These are phyloP conservation scores for Oceanodroma tethys DNA, from an alignment of 2,113 vertebrate species.

Conservation along the genomic window DNA sequence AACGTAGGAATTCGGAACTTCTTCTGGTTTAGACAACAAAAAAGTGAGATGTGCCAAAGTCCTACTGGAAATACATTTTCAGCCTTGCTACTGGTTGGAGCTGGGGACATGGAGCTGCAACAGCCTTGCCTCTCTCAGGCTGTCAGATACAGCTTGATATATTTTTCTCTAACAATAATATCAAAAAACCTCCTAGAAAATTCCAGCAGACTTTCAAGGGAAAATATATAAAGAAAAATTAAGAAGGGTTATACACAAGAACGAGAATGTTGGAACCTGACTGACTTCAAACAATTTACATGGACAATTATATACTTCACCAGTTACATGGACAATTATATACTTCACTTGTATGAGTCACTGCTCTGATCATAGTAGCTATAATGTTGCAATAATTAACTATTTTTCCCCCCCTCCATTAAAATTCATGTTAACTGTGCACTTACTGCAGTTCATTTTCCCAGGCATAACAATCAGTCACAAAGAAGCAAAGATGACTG, in stretches of 20 bases:
- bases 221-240: not conserved
- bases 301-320: not conserved
- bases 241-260: not conserved
- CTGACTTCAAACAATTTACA: constrained; percentile 14
- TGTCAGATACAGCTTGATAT: not conserved
- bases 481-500: not conserved
- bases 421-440: not conserved
- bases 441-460: not conserved
- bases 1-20: not conserved
- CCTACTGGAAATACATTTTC: not conserved
- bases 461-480: not conserved
- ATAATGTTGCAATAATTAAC: not conserved
- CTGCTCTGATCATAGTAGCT: not conserved
- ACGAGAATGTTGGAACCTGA: not conserved
- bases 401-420: not conserved
- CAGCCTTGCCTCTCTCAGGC: not conserved
- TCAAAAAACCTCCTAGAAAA: not conserved
- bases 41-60: not conserved
- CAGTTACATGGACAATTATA: not conserved
- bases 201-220: not conserved
- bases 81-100: not conserved
- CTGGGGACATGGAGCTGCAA: not conserved
- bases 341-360: not conserved
- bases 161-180: not conserved
- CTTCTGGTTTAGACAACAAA: not conserved